These are phyloP conservation scores for Sarcophaga subvicina DNA, from an alignment of 2,888 invertebrate genomes.

Conservation along the genomic window DNA sequence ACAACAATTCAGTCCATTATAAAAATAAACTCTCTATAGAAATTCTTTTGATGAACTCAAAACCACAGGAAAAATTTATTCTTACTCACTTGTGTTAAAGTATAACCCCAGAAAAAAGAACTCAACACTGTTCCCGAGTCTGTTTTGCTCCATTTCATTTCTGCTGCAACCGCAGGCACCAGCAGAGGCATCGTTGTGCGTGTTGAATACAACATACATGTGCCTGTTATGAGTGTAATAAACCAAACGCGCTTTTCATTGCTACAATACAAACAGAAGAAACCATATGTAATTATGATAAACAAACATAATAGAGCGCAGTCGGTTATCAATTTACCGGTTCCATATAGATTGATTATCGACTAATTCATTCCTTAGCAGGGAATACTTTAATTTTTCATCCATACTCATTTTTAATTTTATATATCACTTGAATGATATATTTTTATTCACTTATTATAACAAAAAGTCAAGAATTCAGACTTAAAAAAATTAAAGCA, in stretches of 20 bases:
- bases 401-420: conserved; percentile 69
- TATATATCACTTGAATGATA: neutral
- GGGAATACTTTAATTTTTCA: conserved; percentile 78
- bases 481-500: neutral
- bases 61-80: neutral
- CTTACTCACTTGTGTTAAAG: conserved; percentile 83
- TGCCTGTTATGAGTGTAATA: conserved; percentile 84
- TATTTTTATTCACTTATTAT: neutral
- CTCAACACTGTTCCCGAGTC: conserved; percentile 87
- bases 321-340: conserved; percentile 72
- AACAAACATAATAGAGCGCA: neutral
- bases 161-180: conserved; percentile 85
- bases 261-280: conserved; percentile 76
- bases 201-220: conserved; percentile 86
- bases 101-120: conserved; percentile 90
- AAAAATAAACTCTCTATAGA: no score
- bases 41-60: neutral
- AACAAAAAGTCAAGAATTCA: neutral
- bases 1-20: no score
- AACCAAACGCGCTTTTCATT: conserved; percentile 85
- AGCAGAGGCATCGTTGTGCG: conserved; percentile 87
- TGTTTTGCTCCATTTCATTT: conserved; percentile 87
- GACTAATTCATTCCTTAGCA: conserved; percentile 81
- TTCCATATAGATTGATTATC: conserved; percentile 81
- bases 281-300: neutral